A percentile compares a stretch with the other conserved stretches of the same genome.
phyloP scores from a whole-genome alignment of 2,797 vertebrate species.

The Oryzias dopingdopingensis region DNA sequence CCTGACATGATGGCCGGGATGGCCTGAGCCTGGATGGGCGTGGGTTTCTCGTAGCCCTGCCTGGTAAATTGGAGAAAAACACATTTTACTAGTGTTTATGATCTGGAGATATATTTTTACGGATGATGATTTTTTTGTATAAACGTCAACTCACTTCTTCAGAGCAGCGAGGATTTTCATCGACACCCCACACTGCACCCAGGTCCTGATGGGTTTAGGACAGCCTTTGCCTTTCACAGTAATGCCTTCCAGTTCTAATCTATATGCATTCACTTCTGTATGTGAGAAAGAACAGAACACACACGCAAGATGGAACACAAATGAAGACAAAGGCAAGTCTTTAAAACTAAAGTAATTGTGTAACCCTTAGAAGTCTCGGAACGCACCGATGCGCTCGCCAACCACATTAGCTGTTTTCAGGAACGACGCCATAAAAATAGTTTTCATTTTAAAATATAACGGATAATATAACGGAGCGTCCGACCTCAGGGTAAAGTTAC shows the following conservation, averaged over 20 bases:
- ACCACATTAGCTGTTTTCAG: too few species aligned
- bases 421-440: too few species aligned
- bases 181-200: conserved; percentile 98
- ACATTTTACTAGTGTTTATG: too few species aligned
- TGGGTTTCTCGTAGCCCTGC: conserved; percentile 95
- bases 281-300: not conserved
- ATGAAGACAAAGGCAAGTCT: not conserved
- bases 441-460: too few species aligned
- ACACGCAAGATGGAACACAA: not conserved
- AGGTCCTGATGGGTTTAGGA: conserved; percentile 97
- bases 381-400: too few species aligned
- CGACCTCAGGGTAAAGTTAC: too few species aligned
- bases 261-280: conserved; percentile 86
- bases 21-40: conserved; percentile 95
- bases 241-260: conserved; percentile 94
- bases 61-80: conserved; percentile 55
- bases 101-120: too few species aligned
- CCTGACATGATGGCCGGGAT: conserved; percentile 97
- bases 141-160: conserved; percentile 85
- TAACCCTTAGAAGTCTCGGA: too few species aligned
- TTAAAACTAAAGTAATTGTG: too few species aligned
- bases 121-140: too few species aligned
- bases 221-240: conserved; percentile 95
- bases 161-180: conserved; percentile 96
- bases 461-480: too few species aligned